Evolutionary conservation across 1,140 invertebrate species (phyloP), one percentile per base, ranked within the genome.

Genomic region (Procambarus virginalis): DNA sequence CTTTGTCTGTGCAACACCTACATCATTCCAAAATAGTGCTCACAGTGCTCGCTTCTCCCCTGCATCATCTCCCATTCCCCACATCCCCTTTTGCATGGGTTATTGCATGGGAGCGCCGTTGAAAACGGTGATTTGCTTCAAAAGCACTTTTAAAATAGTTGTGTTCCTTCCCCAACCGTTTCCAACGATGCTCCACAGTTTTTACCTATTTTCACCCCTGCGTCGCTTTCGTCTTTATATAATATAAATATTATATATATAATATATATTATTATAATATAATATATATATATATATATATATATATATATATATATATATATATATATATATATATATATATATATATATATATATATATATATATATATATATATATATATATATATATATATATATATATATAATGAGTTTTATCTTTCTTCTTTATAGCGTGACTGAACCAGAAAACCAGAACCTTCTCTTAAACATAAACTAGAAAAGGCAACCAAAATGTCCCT

Each of bases 1-100:
- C 60, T 84, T 68, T 84, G 68, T 84, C 55, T 75, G 45, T 75
- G 83, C 20, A 82, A 46, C 80, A 82, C 9, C 80, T 68, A n/a
- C 48, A 82, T 58, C 64, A 82, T 82, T 82, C 68, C 80, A 82
- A 49, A 22, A 64, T n/a, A 60, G 9, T 46, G 12, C 48, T 45
- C 58, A 82, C n/a, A 68, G 12, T 82, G 80, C 80, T 51, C 68
- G 51, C 10, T 10, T 55, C 10, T 10, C 51, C 51, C 51, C 34
- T 34, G 34, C 34, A 34, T 55, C 51, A 8, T 55, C 51, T 82
- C 58, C 34, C 58, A 2, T 5, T 17, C 80, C 58, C 34, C 34
- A 34, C 34, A 34, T 34, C 34, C 34, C 34, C 34, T 1, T 34
- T 22, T 46, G 22, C 58, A 68, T 20, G 22, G 51, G 58, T 68